phyloP scores from a whole-genome alignment of 2,888 invertebrate genomes.

The Lithophane semibrunnea region DNA sequence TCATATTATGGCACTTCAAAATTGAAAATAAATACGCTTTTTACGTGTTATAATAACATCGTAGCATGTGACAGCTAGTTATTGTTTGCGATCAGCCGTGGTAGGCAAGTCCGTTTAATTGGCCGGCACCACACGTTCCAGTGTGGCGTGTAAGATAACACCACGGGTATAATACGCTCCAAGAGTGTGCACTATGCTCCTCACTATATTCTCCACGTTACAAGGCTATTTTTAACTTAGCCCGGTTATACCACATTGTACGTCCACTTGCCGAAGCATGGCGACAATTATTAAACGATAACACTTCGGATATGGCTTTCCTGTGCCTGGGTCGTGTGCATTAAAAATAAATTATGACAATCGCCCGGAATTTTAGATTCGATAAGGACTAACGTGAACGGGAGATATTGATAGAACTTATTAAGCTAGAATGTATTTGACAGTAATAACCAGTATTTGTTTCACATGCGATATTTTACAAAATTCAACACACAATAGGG shows the following conservation, averaged over 20 bases:
- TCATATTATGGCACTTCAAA: conserved; percentile 34
- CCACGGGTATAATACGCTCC: conserved; percentile 52
- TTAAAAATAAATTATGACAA: conserved; percentile 61
- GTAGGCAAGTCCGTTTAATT: conserved; percentile 73
- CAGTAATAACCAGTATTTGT: conserved; percentile 1
- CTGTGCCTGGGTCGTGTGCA: conserved; percentile 55
- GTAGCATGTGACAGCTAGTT: conserved; percentile 66
- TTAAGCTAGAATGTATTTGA: conserved; percentile 5
- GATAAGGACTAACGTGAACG: conserved; percentile 48
- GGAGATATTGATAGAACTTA: conserved; percentile 36
- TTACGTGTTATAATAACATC: conserved; percentile 46
- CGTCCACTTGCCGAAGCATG: conserved; percentile 57
- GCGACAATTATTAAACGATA: conserved; percentile 64
- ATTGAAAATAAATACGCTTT: conserved; percentile 51
- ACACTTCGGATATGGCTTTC: conserved; percentile 66
- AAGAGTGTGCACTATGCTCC: conserved; percentile 57
- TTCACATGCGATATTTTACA: conserved; percentile 3
- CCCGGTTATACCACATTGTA: conserved; percentile 43
- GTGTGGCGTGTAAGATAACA: conserved; percentile 73
- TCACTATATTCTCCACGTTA: conserved; percentile 27
- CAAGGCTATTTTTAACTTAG: conserved; percentile 63
- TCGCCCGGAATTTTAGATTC: conserved; percentile 44
- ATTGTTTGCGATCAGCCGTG: conserved; percentile 63
- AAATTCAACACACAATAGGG: not conserved
- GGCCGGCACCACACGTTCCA: conserved; percentile 69